Base-by-base conservation (phyloP, 1,140 invertebrate genomes). In the Tetramorium alpestre region DNA sequence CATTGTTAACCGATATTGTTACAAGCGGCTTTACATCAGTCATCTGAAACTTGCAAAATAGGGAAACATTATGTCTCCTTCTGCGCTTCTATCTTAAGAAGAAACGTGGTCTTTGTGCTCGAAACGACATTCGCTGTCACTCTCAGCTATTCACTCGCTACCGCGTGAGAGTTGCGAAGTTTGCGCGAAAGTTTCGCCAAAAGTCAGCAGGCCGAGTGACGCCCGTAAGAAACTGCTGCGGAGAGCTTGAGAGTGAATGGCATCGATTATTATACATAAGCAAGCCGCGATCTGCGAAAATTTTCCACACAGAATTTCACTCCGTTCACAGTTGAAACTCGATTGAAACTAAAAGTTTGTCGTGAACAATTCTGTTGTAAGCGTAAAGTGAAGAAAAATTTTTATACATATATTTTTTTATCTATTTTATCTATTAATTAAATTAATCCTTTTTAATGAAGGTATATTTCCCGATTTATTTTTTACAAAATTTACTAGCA, bases 31-130 rank as follows among this genome's bases (percentile, higher is more conserved):
- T 75, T 75, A 75, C 41, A 75, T 33, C 80, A 84, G 69, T 84
- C 41, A 73, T 75, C 54, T 47, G 33, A 25, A 62, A 60, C 54
- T 62, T 62, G 80, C 60, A 47, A 28, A 77, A 72, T 80, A 54
- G 51, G 51, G 70, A 88, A 76, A 77, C 73, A 76, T 77, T 82
- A 64, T 73, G 80, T 85, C 70, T 86, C 44, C 44, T 49, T 10
- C 69, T 72, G 60, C 69, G 60, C 87, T 88, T 88, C 86, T 77
- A 77, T 88, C 81, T 88, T 62, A 38, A 33, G 49, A 65, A 76
- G 69, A 87, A 85, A 76, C 58, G 62, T 60, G 75, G 76, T 76
- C 89, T 90, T 90, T 90, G 86, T 90, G 64, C 80, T 90, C 41
- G 62, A 25, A 78, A 49, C 67, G 60, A 90, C 89, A 69, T 77